Percentiles rank a stretch among this genome's conserved stretches.
phyloP scores from a whole-genome alignment of 1,140 invertebrate species.

The Trichogramma pretiosum region DNA sequence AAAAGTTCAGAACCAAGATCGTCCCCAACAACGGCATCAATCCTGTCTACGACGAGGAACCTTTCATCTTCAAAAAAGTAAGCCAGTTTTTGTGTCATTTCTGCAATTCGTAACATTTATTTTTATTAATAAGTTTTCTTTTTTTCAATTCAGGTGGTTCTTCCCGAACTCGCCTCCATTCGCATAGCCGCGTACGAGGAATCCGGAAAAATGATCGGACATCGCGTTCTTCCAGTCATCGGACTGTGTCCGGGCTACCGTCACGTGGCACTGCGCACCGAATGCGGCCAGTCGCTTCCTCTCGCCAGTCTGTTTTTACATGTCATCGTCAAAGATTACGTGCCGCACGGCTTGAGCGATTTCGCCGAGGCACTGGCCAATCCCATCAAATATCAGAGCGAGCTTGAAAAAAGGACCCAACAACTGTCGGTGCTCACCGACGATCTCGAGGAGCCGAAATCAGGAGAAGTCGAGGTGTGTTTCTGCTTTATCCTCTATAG shows the following conservation, averaged over 20 bases:
- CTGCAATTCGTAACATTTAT: too few species aligned
- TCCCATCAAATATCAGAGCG: slow-evolving; percentile 93
- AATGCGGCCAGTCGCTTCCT: slow-evolving; percentile 88
- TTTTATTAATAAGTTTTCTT: too few species aligned
- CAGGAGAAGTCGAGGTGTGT: slow-evolving; percentile 41
- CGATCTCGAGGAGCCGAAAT: slow-evolving; percentile 53
- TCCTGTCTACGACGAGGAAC: slow-evolving; percentile 91
- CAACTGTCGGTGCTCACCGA: slow-evolving; percentile 86
- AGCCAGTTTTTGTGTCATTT: slow-evolving; percentile 1
- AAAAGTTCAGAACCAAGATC: slow-evolving; percentile 90
- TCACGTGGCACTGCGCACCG: slow-evolving; percentile 78
- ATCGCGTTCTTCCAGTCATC: slow-evolving; percentile 90
- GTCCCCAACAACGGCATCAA: slow-evolving; percentile 94
- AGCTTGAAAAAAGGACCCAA: slow-evolving; percentile 82
- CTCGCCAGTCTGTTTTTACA: slow-evolving; percentile 85
- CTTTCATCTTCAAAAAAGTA: slow-evolving; percentile 97
- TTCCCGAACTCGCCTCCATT: slow-evolving; percentile 92
- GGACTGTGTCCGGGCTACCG: slow-evolving; percentile 91
- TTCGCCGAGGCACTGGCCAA: slow-evolving; percentile 95
- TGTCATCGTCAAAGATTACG: slow-evolving; percentile 93
- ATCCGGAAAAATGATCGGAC: slow-evolving; percentile 85
- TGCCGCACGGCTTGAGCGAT: slow-evolving; percentile 87
- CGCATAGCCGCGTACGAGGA: slow-evolving; percentile 96
- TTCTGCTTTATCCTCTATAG: too few species aligned
- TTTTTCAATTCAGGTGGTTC: slow-evolving; percentile 64